Percentiles rank a stretch among this genome's conserved stretches.
These are phyloP conservation scores for Heteronetta atricapilla DNA, from an alignment of 2,113 vertebrate genomes.

Conservation along the genomic window DNA sequence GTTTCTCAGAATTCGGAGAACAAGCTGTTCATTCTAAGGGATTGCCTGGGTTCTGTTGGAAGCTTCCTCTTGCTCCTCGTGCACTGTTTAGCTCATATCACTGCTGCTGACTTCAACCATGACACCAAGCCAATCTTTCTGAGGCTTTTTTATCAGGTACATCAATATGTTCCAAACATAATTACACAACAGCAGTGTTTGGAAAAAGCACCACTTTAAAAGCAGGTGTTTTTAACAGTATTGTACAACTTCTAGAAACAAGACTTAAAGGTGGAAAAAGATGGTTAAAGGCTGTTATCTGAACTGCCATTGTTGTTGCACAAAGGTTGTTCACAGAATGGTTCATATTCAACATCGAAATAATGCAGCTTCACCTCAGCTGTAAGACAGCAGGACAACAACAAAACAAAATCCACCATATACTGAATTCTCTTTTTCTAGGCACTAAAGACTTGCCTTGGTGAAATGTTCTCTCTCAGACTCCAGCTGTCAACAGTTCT, in stretches of 20 bases:
- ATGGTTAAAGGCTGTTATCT: background rate
- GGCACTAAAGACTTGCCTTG: conserved; percentile 81
- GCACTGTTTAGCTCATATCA: conserved; percentile 83
- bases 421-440: background rate
- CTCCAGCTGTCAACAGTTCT: conserved; percentile 62
- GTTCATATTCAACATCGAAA: background rate
- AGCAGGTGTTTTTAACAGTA: rapidly evolving
- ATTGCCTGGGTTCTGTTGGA: conserved; percentile 82
- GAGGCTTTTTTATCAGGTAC: conserved; percentile 86
- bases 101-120: conserved; percentile 65
- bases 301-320: background rate
- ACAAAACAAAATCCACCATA: background rate
- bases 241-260: background rate
- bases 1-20: conserved; percentile 74
- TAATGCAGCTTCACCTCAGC: background rate
- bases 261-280: background rate
- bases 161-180: rapidly evolving
- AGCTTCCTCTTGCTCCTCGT: conserved; percentile 85
- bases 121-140: conserved; percentile 80
- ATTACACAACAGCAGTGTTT: rapidly evolving
- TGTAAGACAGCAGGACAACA: background rate
- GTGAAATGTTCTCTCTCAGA: conserved; percentile 76
- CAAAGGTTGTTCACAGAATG: background rate
- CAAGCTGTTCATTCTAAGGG: conserved; percentile 79
- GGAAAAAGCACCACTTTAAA: background rate